Conservation (phyloP, 2,113 vertebrate genomes). For the Oophaga pumilio region DNA sequence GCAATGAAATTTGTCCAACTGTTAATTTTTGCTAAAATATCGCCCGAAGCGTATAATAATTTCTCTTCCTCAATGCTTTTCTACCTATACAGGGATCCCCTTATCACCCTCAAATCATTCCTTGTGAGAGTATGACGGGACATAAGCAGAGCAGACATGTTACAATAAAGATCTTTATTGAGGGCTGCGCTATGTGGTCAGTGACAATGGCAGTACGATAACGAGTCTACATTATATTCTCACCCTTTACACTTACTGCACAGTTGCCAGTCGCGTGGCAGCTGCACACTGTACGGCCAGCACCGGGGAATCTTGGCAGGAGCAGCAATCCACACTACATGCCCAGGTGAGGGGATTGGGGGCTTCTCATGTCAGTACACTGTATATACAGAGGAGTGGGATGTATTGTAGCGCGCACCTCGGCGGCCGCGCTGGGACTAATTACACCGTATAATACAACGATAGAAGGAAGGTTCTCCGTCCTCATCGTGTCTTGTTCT, state of each 20-base stretch:
- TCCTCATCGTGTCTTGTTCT: background rate
- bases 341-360: background rate
- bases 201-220: conserved; percentile 30
- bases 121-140: background rate
- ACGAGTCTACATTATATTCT: conserved; percentile 9
- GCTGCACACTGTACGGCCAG: background rate
- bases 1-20: too few relatives aligned
- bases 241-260: background rate
- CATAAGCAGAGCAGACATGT: background rate
- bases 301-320: conserved; percentile 12
- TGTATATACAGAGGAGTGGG: background rate
- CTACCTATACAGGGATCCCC: too few relatives aligned
- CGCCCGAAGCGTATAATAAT: too few relatives aligned
- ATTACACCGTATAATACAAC: background rate
- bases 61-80: too few relatives aligned
- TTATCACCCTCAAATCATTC: too few relatives aligned
- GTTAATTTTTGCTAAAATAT: too few relatives aligned
- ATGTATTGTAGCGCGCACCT: background rate
- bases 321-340: conserved; percentile 2
- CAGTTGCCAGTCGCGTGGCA: background rate
- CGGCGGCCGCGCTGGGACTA: background rate
- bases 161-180: conserved; percentile 21
- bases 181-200: background rate
- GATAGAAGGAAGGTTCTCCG: background rate
- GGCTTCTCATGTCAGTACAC: conserved; percentile 4